phyloP scores from a whole-genome alignment of 2,888 invertebrate species.

The Caenorhabditis angaria region DNA sequence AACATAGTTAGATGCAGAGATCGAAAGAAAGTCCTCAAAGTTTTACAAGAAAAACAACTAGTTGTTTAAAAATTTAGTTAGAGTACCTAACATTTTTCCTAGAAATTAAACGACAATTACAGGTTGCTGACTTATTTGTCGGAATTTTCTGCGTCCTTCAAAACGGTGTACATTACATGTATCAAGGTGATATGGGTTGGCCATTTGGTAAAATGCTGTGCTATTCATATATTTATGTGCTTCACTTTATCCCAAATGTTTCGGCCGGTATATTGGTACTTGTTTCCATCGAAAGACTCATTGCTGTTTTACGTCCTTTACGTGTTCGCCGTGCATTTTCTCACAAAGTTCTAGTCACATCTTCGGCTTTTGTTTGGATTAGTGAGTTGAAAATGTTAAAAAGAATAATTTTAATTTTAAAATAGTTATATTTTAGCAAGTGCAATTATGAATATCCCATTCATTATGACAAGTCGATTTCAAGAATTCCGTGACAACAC shows the following conservation, averaged over 20 bases:
- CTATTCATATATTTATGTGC: conserved; percentile 90
- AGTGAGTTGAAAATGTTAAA: conserved; percentile 15
- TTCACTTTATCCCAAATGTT: conserved; percentile 84
- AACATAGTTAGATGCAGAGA: no score
- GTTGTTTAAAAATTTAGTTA: neutral
- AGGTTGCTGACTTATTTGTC: conserved; percentile 86
- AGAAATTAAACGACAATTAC: no score
- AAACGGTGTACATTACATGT: conserved; percentile 78
- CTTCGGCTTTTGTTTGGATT: conserved; percentile 64
- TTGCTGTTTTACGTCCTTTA: conserved; percentile 68
- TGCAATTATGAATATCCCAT: conserved; percentile 66
- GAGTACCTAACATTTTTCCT: neutral
- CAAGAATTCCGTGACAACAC: conserved; percentile 57
- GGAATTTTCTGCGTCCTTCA: conserved; percentile 91
- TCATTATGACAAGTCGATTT: conserved; percentile 64
- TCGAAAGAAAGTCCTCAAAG: no score
- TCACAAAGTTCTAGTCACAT: conserved; percentile 55
- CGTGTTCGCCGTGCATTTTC: conserved; percentile 63
- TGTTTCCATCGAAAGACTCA: conserved; percentile 67
- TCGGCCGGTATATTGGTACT: conserved; percentile 86
- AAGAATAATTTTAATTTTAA: neutral
- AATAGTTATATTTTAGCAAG: conserved; percentile 30
- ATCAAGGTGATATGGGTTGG: conserved; percentile 64
- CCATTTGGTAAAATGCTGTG: conserved; percentile 81
- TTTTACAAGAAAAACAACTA: no score